Conservation (phyloP, 2,113 vertebrate species). For the Syrrhaptes paradoxus region DNA sequence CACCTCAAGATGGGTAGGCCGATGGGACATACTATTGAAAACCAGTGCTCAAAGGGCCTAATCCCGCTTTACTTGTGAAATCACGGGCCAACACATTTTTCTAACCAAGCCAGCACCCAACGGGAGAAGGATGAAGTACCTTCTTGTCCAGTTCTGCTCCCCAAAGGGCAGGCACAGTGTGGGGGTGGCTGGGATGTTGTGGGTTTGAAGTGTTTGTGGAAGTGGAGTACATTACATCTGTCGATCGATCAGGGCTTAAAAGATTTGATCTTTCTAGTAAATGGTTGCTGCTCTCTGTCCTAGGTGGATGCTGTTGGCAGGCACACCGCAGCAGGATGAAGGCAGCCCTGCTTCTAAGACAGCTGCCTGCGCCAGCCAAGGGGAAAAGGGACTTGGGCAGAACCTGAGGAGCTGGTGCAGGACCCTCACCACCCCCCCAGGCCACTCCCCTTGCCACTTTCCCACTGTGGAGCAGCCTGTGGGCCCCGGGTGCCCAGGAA, state of each 20-base stretch:
- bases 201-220: neutral
- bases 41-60: neutral
- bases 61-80: neutral
- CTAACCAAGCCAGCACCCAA: no score
- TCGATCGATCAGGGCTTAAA: neutral
- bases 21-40: neutral
- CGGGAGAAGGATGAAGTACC: rapidly evolving
- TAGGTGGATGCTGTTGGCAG: neutral
- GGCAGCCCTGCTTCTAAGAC: neutral
- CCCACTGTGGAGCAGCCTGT: neutral
- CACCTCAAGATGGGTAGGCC: neutral
- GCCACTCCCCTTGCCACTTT: neutral
- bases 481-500: no score
- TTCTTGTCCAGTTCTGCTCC: neutral
- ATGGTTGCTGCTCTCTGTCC: neutral
- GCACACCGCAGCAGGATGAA: neutral
- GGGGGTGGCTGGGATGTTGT: neutral
- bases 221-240: neutral
- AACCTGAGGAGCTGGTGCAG: neutral
- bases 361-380: neutral
- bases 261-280: neutral
- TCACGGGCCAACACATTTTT: rapidly evolving
- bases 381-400: neutral
- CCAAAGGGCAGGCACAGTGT: rapidly evolving
- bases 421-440: neutral